Percentiles rank a stretch among this genome's conserved stretches.
Conservation (phyloP, 1,140 invertebrate genomes). For the Trissolcus basalis region DNA sequence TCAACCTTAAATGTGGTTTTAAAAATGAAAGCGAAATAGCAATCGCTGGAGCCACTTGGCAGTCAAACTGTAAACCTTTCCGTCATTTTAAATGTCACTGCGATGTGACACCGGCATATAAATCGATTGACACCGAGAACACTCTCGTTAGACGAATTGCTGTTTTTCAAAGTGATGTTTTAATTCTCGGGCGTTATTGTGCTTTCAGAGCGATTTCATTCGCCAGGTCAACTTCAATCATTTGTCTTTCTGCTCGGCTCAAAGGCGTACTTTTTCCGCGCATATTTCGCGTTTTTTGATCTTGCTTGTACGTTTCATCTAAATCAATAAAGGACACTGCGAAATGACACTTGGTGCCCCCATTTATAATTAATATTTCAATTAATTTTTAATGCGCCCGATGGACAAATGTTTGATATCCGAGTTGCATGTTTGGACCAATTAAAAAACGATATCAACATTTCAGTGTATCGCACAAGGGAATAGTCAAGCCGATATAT, state of each 20-base stretch:
- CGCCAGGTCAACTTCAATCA: not conserved
- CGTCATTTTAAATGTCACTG: constrained; percentile 48
- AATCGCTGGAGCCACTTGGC: constrained; percentile 27
- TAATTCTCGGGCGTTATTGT: constrained; percentile 35
- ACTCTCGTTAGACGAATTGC: constrained; percentile 51
- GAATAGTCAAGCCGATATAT: constrained; percentile 56
- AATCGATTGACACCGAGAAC: constrained; percentile 53
- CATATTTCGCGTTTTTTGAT: not conserved
- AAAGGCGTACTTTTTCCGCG: not conserved
- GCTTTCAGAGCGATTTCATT: constrained; percentile 32
- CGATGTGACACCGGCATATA: constrained; percentile 38
- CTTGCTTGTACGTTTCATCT: no score
- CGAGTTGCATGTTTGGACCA: no score
- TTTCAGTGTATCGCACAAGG: constrained; percentile 43
- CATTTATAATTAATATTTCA: no score
- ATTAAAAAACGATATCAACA: constrained; percentile 54
- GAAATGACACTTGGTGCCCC: no score
- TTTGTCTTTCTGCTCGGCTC: constrained; percentile 8
- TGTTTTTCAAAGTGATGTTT: constrained; percentile 42
- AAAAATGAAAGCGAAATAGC: no score
- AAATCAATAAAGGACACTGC: no score
- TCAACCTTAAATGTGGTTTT: no score
- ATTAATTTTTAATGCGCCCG: not conserved
- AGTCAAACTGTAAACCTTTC: constrained; percentile 13
- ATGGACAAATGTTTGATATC: no score